Percentiles rank a stretch among this genome's conserved stretches.
Conservation (phyloP, 2,888 invertebrate genomes). For the Ornithoptera priamus region DNA sequence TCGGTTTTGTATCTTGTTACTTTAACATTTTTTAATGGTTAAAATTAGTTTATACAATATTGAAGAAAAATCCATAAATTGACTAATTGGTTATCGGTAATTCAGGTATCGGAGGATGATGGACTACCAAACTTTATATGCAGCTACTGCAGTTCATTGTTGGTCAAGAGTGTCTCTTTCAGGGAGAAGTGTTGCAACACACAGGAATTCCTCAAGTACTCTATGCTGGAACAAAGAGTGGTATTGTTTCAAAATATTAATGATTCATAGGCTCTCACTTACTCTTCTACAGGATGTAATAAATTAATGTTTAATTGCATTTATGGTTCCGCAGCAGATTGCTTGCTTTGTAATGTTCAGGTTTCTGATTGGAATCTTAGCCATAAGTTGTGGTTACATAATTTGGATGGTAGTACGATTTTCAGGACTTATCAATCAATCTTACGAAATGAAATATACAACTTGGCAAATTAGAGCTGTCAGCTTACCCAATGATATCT, state of each 20-base stretch:
- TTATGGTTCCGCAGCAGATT: no score
- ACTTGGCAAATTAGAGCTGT: no score
- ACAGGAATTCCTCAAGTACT: constrained; percentile 41
- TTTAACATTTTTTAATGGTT: background rate
- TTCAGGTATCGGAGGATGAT: constrained; percentile 41
- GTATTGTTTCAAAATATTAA: constrained; percentile 25
- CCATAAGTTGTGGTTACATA: no score
- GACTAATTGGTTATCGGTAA: background rate
- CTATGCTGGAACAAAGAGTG: constrained; percentile 32
- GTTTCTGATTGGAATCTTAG: no score
- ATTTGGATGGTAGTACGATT: no score
- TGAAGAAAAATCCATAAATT: background rate
- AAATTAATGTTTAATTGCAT: no score
- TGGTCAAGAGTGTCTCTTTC: constrained; percentile 43
- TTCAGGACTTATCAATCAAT: no score
- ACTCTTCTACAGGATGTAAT: no score
- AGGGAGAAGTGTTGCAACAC: constrained; percentile 47
- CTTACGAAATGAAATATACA: no score
- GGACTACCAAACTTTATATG: constrained; percentile 49
- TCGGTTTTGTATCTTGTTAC: background rate
- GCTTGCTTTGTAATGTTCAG: no score
- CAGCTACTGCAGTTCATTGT: constrained; percentile 44
- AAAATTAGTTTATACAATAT: background rate
- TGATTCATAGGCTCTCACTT: no score
- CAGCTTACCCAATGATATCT: no score